Evolutionary conservation across 2,113 vertebrate genomes (phyloP), one percentile per base, ranked within the genome.

Genomic region (Caranx ignobilis): DNA sequence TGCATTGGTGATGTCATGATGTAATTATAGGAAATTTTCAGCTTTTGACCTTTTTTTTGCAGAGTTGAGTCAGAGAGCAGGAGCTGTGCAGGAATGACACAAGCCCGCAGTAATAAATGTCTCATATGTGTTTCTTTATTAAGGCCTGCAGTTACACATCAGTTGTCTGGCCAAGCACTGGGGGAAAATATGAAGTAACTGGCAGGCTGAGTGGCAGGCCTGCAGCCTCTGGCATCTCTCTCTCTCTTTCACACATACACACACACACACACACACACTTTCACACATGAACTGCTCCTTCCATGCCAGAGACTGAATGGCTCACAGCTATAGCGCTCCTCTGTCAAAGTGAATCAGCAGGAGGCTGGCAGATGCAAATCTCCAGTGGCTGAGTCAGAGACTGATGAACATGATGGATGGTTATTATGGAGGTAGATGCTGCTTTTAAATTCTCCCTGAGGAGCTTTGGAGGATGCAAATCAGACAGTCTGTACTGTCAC

Each of bases 171-270:
- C 67, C 4, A 31, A 78, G 54, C 43, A 18, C 26, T n/a, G 16
- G 18, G 12, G 76, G 75, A 87, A 85, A 89, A 85, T 83, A 68
- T 85, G 73, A 88, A 86, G 45, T 47, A 77, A 74, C 59, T 72
- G 56, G 67, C 45, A 79, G 70, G 41, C 26, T 67, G 75, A 81
- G 67, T 72, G 69, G 59, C 83, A 85, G 78, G 56, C 68, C 75
- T 76, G 39, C 67, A 70, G 74, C 71, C 32, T 21, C 67, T 83
- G 84, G 77, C 79, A 62, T 73, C 75, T 52, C 67, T 39, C 47
- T 41, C 52, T 39, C 57, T 37, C 52, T 39, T 52, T 37, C 34
- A 26, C 74, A 31, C 65, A 35, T 62, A 54, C 85, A 76, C 63
- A 60, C 69, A 65, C 81, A n/a, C 57, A 61, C 77, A 64, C 50